These are phyloP conservation scores for Chunga burmeisteri DNA, from an alignment of 2,113 vertebrate species.

Conservation along the genomic window DNA sequence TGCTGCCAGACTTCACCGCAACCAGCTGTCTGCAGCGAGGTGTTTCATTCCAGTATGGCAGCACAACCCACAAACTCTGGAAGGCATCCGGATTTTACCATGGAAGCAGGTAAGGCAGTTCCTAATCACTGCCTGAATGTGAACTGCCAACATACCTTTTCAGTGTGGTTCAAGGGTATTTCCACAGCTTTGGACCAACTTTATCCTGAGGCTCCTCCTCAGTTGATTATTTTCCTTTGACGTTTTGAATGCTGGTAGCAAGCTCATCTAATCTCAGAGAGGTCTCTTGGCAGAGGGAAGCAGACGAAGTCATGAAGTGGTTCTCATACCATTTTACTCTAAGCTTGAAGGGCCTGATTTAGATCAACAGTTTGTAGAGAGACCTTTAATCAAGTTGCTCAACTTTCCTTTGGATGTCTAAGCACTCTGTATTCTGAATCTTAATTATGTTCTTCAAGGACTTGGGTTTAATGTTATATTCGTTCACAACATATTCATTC, in stretches of 20 bases:
- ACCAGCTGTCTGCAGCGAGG: fast-evolving
- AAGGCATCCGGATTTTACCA: background rate
- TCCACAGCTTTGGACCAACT: background rate
- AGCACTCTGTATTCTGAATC: background rate
- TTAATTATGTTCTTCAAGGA: background rate
- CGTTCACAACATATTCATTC: background rate
- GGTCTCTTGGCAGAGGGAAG: background rate
- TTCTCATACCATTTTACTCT: background rate
- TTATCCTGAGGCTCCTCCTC: background rate
- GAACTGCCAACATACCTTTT: background rate
- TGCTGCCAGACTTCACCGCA: background rate
- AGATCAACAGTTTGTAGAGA: background rate
- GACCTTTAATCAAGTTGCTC: background rate
- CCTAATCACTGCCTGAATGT: background rate
- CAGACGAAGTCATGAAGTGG: background rate
- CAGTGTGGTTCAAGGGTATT: background rate
- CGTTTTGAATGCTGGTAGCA: background rate
- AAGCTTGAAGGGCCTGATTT: background rate
- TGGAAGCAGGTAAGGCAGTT: background rate
- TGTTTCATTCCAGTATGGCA: background rate
- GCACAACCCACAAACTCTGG: background rate
- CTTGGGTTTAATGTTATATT: background rate
- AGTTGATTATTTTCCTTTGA: background rate
- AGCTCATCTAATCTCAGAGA: background rate
- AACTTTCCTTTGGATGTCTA: background rate